Evolutionary conservation across 2,888 invertebrate genomes (phyloP).

Genomic region (Rhabditoides inermis): DNA sequence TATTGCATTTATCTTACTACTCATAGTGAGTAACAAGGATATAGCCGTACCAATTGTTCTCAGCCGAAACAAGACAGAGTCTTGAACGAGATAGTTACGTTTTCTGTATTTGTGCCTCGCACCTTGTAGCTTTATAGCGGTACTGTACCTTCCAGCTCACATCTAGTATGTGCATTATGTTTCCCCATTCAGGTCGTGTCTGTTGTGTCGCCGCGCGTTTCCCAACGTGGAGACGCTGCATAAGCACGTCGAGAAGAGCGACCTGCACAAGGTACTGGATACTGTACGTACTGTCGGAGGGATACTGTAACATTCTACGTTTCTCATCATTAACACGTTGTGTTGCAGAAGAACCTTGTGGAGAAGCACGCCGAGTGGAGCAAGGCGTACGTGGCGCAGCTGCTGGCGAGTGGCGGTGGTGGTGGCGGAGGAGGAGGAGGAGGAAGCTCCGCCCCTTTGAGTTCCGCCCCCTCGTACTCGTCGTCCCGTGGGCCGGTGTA

Average conservation of each 20-base stretch:
- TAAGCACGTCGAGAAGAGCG: conserved; percentile 81
- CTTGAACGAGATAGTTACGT: no score
- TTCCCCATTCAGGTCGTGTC: conserved; percentile 62
- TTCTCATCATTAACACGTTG: no score
- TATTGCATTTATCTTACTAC: neutral
- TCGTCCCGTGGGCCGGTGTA: conserved; percentile 58
- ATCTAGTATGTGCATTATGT: no score
- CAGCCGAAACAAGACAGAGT: no score
- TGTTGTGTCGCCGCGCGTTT: conserved; percentile 88
- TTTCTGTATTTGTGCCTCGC: no score
- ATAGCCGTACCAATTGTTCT: no score
- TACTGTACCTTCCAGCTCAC: no score
- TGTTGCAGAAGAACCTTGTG: conserved; percentile 32
- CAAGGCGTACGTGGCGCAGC: conserved; percentile 11
- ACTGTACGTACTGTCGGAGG: no score
- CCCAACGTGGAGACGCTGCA: conserved; percentile 76
- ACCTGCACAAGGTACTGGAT: conserved; percentile 81
- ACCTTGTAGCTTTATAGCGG: no score
- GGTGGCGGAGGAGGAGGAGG: neutral
- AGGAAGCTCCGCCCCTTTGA: neutral
- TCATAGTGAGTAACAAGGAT: no score
- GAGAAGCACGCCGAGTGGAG: conserved; percentile 28
- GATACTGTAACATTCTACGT: no score
- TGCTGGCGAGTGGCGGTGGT: neutral
- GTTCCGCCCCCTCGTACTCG: no score